Conservation (phyloP, 2,797 vertebrate genomes). For the Hydrocynus forskahlii region DNA sequence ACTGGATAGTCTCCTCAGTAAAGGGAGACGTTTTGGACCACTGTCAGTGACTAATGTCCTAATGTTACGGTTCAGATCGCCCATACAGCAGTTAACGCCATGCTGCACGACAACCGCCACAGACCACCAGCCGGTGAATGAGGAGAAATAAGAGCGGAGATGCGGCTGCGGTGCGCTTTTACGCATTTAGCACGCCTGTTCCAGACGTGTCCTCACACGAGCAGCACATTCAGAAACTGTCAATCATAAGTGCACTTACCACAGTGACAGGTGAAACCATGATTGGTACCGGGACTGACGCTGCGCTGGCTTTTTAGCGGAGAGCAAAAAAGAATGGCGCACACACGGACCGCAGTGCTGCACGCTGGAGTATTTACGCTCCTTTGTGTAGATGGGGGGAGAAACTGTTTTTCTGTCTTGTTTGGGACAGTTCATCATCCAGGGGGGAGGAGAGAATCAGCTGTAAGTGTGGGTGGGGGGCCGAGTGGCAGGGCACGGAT, state of each 20-base stretch:
- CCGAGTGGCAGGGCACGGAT: not conserved
- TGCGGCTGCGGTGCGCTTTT: not conserved
- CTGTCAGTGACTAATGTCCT: not conserved
- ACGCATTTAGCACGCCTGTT: not conserved
- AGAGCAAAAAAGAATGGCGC: not conserved
- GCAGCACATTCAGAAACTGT: not conserved
- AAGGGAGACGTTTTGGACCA: slow-evolving; percentile 1
- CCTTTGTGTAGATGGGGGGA: slow-evolving; percentile 59
- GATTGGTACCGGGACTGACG: slow-evolving; percentile 49
- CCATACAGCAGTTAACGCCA: not conserved
- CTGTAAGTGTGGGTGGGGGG: slow-evolving; percentile 40
- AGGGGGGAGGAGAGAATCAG: slow-evolving; percentile 58
- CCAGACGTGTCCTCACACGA: no score
- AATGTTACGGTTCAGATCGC: not conserved
- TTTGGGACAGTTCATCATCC: slow-evolving; percentile 67
- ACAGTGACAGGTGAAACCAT: slow-evolving; percentile 85
- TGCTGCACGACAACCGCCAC: not conserved
- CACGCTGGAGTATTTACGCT: slow-evolving; percentile 32
- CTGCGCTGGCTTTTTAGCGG: not conserved
- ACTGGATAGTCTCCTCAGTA: not conserved
- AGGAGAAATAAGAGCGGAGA: not conserved
- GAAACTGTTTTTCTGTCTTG: slow-evolving; percentile 79
- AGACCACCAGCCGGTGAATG: not conserved
- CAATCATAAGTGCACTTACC: slow-evolving; percentile 68
- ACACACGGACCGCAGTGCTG: not conserved